Conservation (phyloP, 2,113 vertebrate species). For the Megalops atlanticus region DNA sequence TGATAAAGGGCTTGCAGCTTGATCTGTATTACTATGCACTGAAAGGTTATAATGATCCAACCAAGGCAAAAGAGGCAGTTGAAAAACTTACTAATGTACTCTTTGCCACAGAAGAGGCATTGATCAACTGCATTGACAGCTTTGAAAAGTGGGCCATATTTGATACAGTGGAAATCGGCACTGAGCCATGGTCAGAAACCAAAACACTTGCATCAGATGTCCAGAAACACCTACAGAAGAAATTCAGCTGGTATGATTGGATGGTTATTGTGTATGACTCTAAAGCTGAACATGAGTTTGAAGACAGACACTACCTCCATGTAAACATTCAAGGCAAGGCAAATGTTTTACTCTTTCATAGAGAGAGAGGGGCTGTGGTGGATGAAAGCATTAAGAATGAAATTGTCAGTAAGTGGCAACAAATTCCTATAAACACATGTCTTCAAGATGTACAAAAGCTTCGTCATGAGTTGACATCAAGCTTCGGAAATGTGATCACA, state of each 20-base stretch:
- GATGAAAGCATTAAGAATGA: no score
- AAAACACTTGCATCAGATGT: not conserved
- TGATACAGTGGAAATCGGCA: not conserved
- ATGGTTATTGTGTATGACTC: not conserved
- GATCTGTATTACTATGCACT: not conserved
- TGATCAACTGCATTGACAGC: not conserved
- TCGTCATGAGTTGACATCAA: no score
- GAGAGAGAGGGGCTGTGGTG: no score
- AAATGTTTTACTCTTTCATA: not conserved
- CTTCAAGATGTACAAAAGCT: no score
- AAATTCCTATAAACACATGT: no score
- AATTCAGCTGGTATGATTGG: constrained; percentile 21
- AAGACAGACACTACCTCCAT: not conserved
- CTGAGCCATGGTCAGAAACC: not conserved
- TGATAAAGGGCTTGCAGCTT: constrained; percentile 9
- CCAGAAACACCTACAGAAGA: not conserved
- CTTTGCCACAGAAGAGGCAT: not conserved
- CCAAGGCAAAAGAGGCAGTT: not conserved
- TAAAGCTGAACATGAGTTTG: not conserved
- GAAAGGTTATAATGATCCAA: not conserved
- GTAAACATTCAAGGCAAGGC: not conserved
- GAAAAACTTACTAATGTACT: not conserved
- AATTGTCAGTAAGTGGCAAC: no score
- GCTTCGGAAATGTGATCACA: no score
- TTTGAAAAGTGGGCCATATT: not conserved